phyloP scores from a whole-genome alignment of 2,888 invertebrate species.

The Chrysina gloriosa region DNA sequence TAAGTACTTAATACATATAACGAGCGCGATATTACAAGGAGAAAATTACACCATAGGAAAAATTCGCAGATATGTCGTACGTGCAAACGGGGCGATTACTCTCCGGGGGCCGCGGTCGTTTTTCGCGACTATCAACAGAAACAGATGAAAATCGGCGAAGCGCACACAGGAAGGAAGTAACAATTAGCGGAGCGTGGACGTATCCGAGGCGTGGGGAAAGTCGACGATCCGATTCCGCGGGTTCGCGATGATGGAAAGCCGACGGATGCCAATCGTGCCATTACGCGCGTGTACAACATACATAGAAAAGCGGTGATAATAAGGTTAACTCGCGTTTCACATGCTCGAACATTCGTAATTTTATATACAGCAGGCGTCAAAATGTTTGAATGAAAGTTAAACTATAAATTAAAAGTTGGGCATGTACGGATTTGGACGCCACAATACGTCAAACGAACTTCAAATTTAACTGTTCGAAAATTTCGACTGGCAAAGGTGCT shows the following conservation, averaged over 20 bases:
- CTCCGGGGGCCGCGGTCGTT: too few species aligned
- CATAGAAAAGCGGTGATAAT: slow-evolving; percentile 21
- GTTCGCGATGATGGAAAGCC: slow-evolving; percentile 43
- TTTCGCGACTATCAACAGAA: slow-evolving; percentile 21
- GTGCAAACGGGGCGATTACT: too few species aligned
- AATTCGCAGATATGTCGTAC: too few species aligned
- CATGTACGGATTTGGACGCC: not conserved
- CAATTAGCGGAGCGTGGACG: slow-evolving; percentile 64
- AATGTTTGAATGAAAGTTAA: not conserved
- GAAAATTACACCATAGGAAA: too few species aligned
- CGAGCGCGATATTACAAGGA: slow-evolving; percentile 11
- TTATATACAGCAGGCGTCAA: too few species aligned
- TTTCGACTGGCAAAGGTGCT: too few species aligned
- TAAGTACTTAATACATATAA: not conserved
- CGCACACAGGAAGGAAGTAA: slow-evolving; percentile 64
- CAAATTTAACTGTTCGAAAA: too few species aligned
- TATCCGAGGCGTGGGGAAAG: slow-evolving; percentile 48
- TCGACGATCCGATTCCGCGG: too few species aligned
- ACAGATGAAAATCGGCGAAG: slow-evolving; percentile 39
- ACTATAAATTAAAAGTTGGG: not conserved
- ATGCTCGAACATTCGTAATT: slow-evolving; percentile 19
- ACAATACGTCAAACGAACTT: too few species aligned
- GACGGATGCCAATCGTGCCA: slow-evolving; percentile 12
- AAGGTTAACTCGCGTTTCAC: slow-evolving; percentile 29
- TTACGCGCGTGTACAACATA: not conserved